phyloP scores from a whole-genome alignment of 2,113 vertebrate genomes.

The Lophura nycthemera region DNA sequence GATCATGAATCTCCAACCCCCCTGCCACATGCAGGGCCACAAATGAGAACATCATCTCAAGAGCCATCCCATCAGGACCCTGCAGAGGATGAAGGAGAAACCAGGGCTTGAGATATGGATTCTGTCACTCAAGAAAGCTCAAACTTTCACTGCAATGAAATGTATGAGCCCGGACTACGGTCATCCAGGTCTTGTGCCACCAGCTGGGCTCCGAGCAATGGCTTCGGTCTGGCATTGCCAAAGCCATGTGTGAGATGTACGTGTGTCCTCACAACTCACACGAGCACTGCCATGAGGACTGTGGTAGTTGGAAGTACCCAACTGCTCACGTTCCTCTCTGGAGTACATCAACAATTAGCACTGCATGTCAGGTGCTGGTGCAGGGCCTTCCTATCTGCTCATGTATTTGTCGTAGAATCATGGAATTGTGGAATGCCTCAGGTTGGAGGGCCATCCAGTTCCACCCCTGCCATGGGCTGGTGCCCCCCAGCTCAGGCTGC shows the following conservation, averaged over 20 bases:
- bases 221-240: neutral
- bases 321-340: neutral
- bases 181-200: accelerated
- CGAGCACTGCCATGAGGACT: neutral
- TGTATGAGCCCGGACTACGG: accelerated
- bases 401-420: no score
- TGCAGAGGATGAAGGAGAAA: accelerated
- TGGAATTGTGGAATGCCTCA: no score
- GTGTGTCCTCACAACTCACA: accelerated
- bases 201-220: neutral
- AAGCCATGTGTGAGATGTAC: accelerated
- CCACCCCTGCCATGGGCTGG: no score
- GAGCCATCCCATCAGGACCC: no score
- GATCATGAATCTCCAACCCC: no score
- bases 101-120: neutral
- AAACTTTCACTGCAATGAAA: no score
- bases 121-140: neutral
- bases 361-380: no score
- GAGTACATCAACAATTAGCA: neutral
- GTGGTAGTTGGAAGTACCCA: accelerated
- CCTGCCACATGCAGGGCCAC: no score
- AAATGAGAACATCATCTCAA: neutral
- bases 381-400: accelerated
- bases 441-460: no score
- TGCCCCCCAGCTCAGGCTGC: no score